These are phyloP conservation scores for Ochotona curzoniae DNA, from an alignment of 2,113 vertebrate genomes.

Conservation along the genomic window DNA sequence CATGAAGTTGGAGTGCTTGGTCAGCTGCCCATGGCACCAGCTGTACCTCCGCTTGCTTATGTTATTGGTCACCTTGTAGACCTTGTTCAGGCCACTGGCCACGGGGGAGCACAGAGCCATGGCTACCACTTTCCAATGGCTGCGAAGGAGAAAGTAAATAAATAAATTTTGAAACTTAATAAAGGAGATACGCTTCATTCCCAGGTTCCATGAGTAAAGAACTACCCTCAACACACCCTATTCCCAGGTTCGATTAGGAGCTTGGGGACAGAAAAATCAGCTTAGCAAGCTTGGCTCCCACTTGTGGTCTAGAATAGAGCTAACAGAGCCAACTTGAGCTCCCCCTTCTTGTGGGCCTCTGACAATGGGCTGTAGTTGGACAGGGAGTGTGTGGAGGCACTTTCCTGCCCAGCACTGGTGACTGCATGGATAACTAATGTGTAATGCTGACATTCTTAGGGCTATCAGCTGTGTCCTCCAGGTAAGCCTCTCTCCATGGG, in stretches of 20 bases:
- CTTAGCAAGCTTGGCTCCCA: not conserved
- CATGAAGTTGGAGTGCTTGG: no score
- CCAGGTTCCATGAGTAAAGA: not conserved
- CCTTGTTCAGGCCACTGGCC: no score
- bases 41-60: no score
- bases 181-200: not conserved
- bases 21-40: no score
- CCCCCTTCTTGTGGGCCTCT: not conserved
- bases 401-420: not conserved
- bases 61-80: no score
- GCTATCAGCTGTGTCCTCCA: not conserved
- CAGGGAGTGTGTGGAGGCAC: accelerated
- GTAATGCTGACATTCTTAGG: accelerated
- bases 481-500: no score
- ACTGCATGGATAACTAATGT: not conserved
- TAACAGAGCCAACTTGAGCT: not conserved
- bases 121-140: no score
- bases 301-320: not conserved
- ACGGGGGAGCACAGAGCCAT: no score
- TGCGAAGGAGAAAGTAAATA: no score
- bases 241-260: not conserved
- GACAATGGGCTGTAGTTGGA: no score
- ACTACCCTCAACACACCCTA: not conserved
- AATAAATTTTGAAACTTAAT: no score
- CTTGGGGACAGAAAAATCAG: not conserved